phyloP scores from a whole-genome alignment of 2,113 vertebrate genomes.

The Puma concolor region DNA sequence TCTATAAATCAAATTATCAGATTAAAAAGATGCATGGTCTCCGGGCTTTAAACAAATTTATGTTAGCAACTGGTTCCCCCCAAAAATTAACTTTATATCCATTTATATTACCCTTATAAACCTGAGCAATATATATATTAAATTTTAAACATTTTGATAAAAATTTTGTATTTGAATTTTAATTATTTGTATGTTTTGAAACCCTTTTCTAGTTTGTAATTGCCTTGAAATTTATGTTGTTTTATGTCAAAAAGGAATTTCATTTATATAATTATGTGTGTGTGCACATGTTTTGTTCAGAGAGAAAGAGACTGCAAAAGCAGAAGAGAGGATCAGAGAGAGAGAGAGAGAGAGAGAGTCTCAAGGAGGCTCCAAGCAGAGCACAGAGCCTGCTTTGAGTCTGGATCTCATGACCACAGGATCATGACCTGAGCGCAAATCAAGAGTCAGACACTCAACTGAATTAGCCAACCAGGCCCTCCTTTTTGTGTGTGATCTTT shows the following conservation, averaged over 20 bases:
- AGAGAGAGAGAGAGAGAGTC: no score
- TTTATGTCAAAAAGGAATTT: neutral
- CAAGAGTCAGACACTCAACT: no score
- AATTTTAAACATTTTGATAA: neutral
- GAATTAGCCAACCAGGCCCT: no score
- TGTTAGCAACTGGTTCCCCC: neutral
- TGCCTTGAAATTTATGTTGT: neutral
- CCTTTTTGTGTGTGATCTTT: neutral
- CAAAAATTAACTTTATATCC: neutral
- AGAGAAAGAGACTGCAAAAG: no score
- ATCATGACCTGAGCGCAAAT: no score
- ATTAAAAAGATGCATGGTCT: neutral
- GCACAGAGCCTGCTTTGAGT: no score
- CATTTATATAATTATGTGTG: neutral
- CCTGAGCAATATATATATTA: neutral
- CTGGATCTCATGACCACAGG: no score
- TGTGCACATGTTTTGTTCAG: neutral
- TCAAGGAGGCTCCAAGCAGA: no score
- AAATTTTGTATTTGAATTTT: neutral
- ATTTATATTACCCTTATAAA: neutral
- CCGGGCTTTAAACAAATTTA: neutral
- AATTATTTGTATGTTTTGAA: slow-evolving; percentile 1
- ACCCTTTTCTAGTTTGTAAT: slow-evolving; percentile 21
- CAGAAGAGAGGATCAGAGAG: no score
- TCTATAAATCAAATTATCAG: neutral